Percentiles rank a stretch among this genome's conserved stretches.
Conservation (phyloP, 2,888 invertebrate species). For the Tricholauxania praeusta region DNA sequence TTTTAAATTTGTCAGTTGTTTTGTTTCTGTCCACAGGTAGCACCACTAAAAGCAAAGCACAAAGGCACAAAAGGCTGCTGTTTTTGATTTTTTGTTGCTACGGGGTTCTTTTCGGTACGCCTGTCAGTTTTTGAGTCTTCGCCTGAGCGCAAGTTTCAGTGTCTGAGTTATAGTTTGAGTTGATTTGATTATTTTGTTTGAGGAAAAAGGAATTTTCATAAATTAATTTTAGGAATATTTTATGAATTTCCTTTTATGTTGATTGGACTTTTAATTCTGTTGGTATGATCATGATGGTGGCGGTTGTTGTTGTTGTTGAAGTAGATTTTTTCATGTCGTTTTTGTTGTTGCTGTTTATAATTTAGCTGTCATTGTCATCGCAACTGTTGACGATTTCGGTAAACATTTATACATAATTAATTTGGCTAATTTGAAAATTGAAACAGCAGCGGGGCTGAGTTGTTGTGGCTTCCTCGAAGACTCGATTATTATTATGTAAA, state of each 20-base stretch:
- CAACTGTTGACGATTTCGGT: slow-evolving; percentile 19
- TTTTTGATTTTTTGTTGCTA: too few relatives aligned
- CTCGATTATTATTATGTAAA: too few relatives aligned
- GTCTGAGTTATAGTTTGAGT: too few relatives aligned
- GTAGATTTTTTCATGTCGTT: neutral
- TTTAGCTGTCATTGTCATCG: neutral
- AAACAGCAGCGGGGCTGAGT: too few relatives aligned
- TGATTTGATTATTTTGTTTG: too few relatives aligned
- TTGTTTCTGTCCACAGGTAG: neutral
- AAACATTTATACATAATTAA: neutral
- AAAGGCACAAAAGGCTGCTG: too few relatives aligned
- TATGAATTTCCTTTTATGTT: neutral
- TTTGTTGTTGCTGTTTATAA: neutral
- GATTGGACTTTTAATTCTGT: neutral
- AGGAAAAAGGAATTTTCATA: neutral
- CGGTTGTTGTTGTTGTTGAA: neutral
- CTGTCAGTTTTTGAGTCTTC: too few relatives aligned
- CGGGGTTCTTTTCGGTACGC: too few relatives aligned
- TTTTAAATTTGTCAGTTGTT: neutral
- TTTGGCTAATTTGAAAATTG: too few relatives aligned
- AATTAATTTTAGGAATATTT: neutral
- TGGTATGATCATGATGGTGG: neutral
- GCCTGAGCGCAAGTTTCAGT: too few relatives aligned
- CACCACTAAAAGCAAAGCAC: neutral
- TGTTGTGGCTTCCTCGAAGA: too few relatives aligned